These are phyloP conservation scores for Esox masquinongy DNA, from an alignment of 2,797 vertebrate genomes.

Conservation along the genomic window DNA sequence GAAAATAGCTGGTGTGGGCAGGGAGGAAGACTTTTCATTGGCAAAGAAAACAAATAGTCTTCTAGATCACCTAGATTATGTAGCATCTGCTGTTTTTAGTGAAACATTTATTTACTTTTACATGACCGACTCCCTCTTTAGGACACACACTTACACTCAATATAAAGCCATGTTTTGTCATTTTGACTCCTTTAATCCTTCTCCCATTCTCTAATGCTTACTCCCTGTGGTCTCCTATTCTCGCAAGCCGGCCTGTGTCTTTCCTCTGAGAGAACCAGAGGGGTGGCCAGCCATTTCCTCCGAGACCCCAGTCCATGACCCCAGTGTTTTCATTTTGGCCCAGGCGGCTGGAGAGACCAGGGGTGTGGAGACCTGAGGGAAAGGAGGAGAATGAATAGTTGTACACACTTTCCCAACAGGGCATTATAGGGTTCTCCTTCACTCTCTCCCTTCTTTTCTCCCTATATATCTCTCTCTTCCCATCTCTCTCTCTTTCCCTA, in stretches of 20 bases:
- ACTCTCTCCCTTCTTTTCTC: not conserved
- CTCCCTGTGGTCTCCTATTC: not conserved
- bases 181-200: not conserved
- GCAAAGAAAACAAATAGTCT: not conserved
- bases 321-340: not conserved
- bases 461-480: not conserved
- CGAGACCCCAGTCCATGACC: not conserved
- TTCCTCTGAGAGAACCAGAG: not conserved
- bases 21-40: not conserved
- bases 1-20: not conserved
- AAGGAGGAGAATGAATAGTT: not conserved
- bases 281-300: not conserved
- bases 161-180: not conserved
- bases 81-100: no score
- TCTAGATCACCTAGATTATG: no score
- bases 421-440: not conserved
- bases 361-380: slow-evolving; percentile 8
- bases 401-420: not conserved
- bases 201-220: not conserved
- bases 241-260: not conserved
- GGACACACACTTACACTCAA: not conserved
- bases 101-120: no score
- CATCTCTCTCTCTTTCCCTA: not conserved
- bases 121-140: not conserved
- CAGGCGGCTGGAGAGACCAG: not conserved